Evolutionary conservation across 2,797 vertebrate species (phyloP).

Genomic region (Pipistrellus pygmaeus): DNA sequence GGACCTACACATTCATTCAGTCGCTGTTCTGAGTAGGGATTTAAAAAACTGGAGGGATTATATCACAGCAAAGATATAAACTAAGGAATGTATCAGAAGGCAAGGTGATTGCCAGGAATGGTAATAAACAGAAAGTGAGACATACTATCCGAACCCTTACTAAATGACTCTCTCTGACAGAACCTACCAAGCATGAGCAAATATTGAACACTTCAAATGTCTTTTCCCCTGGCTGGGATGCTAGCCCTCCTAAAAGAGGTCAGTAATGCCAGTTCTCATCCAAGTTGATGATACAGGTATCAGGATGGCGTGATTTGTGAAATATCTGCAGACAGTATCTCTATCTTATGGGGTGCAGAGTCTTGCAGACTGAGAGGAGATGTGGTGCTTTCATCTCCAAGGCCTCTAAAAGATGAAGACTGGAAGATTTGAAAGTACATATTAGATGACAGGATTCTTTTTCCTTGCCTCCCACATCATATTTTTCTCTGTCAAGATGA

Average conservation of each 20-base stretch:
- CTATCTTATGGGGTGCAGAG: neutral
- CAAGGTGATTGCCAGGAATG: neutral
- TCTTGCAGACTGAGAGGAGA: fast-evolving
- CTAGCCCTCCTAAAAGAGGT: neutral
- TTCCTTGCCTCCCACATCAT: neutral
- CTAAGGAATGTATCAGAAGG: neutral
- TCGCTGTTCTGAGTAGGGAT: neutral
- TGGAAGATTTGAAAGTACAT: neutral
- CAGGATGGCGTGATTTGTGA: neutral
- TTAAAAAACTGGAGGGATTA: neutral
- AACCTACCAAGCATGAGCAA: neutral
- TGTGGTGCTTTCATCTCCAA: neutral
- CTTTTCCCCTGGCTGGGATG: neutral
- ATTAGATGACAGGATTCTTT: neutral
- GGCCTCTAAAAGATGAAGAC: neutral
- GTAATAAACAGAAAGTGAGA: neutral
- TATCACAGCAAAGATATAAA: neutral
- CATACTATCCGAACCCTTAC: neutral
- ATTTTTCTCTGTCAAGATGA: neutral
- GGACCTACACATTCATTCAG: neutral
- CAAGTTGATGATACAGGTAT: neutral
- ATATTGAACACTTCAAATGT: neutral
- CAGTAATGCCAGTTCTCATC: neutral
- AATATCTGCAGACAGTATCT: fast-evolving
- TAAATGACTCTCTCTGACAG: constrained; percentile 6